Conservation (phyloP, 1,140 invertebrate genomes). For the Drosophila leontia region DNA sequence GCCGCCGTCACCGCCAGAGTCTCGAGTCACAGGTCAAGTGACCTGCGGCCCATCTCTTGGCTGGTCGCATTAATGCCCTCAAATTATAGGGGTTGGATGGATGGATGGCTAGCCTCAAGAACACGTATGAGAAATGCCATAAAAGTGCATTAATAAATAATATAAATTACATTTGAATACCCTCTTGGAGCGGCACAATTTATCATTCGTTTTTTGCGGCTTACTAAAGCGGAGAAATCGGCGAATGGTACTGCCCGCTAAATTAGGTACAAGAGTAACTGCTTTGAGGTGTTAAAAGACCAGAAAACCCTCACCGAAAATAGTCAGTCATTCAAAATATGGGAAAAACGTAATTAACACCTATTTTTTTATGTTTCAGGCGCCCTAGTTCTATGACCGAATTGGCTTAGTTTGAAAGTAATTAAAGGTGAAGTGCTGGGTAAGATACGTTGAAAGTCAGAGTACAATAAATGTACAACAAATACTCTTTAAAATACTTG, state of each 20-base stretch:
- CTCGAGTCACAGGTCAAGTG: conserved; percentile 65
- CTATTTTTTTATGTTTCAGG: conserved; percentile 2
- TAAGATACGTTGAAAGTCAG: neutral
- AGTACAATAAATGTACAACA: neutral
- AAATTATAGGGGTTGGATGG: conserved; percentile 68
- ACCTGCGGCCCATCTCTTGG: conserved; percentile 63
- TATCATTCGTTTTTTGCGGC: conserved; percentile 38
- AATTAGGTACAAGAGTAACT: conserved; percentile 13
- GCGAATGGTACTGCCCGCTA: conserved; percentile 35
- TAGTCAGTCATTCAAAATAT: conserved; percentile 25
- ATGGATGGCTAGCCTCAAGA: conserved; percentile 61
- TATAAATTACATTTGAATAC: conserved; percentile 59
- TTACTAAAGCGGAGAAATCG: conserved; percentile 34
- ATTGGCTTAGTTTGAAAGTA: conserved; percentile 11
- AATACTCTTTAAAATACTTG: neutral
- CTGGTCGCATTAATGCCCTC: conserved; percentile 45
- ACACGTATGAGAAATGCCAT: conserved; percentile 51
- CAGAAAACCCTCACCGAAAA: conserved; percentile 12
- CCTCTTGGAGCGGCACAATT: conserved; percentile 46
- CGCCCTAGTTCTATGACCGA: conserved; percentile 19
- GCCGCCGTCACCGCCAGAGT: conserved; percentile 22
- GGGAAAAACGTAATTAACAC: conserved; percentile 31
- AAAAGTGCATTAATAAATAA: conserved; percentile 59
- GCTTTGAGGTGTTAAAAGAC: conserved; percentile 4
- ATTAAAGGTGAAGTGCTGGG: conserved; percentile 1